Conservation (phyloP, 2,113 vertebrate genomes). For the Chaetura pelagica region DNA sequence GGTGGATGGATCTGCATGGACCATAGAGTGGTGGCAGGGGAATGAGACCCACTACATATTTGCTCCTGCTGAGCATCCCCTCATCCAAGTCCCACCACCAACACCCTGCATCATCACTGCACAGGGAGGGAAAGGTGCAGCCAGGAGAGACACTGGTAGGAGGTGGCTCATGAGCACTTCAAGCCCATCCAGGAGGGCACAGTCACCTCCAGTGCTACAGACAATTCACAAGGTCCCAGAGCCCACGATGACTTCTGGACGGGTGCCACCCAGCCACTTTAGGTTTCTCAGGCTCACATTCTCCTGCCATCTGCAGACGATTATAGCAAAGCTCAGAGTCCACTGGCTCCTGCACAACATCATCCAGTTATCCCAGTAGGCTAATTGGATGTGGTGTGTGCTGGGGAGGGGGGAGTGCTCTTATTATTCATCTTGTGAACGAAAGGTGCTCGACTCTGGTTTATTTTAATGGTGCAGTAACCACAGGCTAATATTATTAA, state of each 20-base stretch:
- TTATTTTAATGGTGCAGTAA: neutral
- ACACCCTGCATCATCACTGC: neutral
- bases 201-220: neutral
- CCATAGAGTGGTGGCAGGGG: fast-evolving
- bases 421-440: neutral
- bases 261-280: neutral
- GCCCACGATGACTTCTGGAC: neutral
- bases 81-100: neutral
- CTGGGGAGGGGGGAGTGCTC: neutral
- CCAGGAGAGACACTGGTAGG: neutral
- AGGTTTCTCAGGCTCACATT: neutral
- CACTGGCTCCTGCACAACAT: neutral
- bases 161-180: fast-evolving
- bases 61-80: neutral
- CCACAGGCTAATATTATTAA: neutral
- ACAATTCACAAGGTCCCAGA: fast-evolving
- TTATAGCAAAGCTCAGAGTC: neutral
- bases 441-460: neutral
- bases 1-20: neutral
- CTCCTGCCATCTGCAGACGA: neutral
- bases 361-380: neutral
- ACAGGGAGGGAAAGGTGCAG: neutral
- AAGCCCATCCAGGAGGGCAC: neutral
- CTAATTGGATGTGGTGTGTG: neutral
- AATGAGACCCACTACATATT: neutral